These are phyloP conservation scores for Sarcophaga carnaria DNA, from an alignment of 2,888 invertebrate genomes.

Conservation along the genomic window DNA sequence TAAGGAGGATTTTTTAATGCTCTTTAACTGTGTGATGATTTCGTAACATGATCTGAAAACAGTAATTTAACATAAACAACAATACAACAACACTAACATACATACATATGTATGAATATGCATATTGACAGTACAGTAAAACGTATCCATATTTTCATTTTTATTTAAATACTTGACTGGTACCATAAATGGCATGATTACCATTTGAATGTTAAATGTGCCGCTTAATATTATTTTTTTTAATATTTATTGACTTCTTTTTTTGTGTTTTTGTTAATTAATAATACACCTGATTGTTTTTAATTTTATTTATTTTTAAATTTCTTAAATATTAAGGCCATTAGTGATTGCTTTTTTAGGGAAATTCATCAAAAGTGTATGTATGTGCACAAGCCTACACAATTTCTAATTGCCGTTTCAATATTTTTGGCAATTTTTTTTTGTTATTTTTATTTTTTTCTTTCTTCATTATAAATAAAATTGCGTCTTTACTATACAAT, in stretches of 20 bases:
- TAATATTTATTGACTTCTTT: neutral
- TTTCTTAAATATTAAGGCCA: conserved; percentile 26
- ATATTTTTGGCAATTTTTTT: neutral
- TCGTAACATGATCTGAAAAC: conserved; percentile 23
- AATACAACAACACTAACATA: too few species aligned
- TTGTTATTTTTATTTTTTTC: conserved; percentile 2
- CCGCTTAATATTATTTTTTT: neutral
- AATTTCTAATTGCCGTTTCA: conserved; percentile 32
- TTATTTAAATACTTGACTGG: conserved; percentile 3
- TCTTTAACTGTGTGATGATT: conserved; percentile 40
- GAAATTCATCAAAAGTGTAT: conserved; percentile 7
- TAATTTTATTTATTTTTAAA: neutral
- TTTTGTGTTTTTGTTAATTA: conserved; percentile 15
- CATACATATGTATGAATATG: too few species aligned
- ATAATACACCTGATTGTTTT: conserved; percentile 1
- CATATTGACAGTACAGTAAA: too few species aligned
- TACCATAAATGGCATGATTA: conserved; percentile 60
- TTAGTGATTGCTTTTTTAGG: conserved; percentile 4
- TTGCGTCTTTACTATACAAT: conserved; percentile 13
- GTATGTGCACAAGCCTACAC: conserved; percentile 12
- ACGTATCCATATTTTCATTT: neutral
- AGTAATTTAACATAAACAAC: neutral
- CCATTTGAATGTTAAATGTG: conserved; percentile 51
- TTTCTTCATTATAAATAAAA: neutral
- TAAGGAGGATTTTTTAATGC: conserved; percentile 51